Base-by-base conservation (phyloP, 2,888 invertebrate genomes). In the Acheta domesticus region DNA sequence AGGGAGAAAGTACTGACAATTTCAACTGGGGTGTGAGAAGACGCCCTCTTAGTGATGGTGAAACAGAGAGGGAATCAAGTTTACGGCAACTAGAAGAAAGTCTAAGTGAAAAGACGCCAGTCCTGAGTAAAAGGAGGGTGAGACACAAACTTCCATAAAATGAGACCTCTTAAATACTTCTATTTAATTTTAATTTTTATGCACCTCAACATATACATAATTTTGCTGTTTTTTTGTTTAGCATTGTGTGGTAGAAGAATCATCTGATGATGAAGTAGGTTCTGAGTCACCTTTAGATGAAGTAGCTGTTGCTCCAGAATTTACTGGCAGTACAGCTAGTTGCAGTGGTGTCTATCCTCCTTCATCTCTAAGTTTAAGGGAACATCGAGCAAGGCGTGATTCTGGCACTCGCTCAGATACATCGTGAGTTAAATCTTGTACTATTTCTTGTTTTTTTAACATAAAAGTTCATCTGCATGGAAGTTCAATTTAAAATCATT, bases 11-110 rank as follows among this genome's bases (percentile, higher is more conserved):
- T 82, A 95, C 96, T 0, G 97, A 97, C 86, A 97, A 97, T 87
- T 97, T 97, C 88, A 97, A 97, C 87, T 97, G 97, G 96, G 97
- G 97, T 80, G 96, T 97, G 48, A 92, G 97, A 11, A 90, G 97
- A 21, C 91, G 95, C 80, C 93, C 95, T 81, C 89, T 95, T 50
- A 93, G 94, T 83, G 95, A 93, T 85, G 93, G 95, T 82, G 95
- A 93, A 83, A 88, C 88, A 79, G 89, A 89, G 77, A 82, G 83
- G 12, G 91, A 91, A 83, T 88, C 90, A 0, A 89, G 89, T 83
- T 83, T 89, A 21, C 88, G 89, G 79, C 90, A 90, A 50, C 86
- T 91, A 48, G 92, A 92, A 84, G 92, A 92, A 83, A 93, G 92
- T 85, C 88, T 92, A 78, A 93, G 92, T 83, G 92, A 93, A 83